Evolutionary conservation across 1,140 invertebrate species (phyloP).

Genomic region (Pseudomyrmex gracilis): DNA sequence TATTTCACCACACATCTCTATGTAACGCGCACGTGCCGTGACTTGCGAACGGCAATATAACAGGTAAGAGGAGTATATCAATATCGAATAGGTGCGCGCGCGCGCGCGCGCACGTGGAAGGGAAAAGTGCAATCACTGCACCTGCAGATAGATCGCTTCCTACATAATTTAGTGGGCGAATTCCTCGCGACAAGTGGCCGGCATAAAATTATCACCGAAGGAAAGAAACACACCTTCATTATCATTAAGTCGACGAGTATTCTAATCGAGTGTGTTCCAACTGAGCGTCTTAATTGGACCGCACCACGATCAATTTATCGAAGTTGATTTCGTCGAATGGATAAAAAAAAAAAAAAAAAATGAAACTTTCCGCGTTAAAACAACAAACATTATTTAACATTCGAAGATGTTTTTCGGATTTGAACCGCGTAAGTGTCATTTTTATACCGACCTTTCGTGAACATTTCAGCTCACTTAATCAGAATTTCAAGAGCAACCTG

Average conservation of each 20-base stretch:
- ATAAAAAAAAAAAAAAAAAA: no score
- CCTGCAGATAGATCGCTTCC: conserved; percentile 54
- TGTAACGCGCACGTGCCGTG: conserved; percentile 54
- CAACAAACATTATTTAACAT: no score
- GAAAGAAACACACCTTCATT: conserved; percentile 15
- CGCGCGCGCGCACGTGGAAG: background rate
- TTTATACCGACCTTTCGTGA: no score
- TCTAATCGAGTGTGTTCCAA: background rate
- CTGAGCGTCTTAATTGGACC: background rate
- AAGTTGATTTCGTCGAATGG: no score
- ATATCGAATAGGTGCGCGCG: conserved; percentile 15
- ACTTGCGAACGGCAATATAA: conserved; percentile 48
- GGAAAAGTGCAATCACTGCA: conserved; percentile 64
- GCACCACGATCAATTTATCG: no score
- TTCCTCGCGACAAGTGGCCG: conserved; percentile 14
- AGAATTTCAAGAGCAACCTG: no score
- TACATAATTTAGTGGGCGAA: conserved; percentile 54
- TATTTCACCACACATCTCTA: background rate
- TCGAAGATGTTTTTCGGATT: no score
- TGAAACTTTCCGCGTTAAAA: no score
- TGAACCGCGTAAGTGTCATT: no score
- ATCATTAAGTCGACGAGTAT: conserved; percentile 10
- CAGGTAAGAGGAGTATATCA: conserved; percentile 46
- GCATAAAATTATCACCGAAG: conserved; percentile 10
- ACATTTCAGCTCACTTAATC: no score